Conservation (phyloP, 2,113 vertebrate species). For the Glaucidium brasilianum region DNA sequence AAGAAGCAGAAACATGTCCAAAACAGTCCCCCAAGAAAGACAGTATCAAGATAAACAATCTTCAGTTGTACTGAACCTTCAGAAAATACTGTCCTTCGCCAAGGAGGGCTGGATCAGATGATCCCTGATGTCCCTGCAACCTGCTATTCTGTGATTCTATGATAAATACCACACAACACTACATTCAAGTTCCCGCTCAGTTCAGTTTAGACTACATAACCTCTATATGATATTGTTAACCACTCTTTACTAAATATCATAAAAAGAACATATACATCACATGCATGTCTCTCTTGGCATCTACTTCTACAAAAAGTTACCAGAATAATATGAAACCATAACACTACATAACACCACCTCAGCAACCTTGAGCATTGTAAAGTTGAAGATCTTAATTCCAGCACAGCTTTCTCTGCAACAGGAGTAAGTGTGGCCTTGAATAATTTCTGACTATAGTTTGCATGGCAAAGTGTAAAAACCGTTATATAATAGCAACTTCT, state of each 20-base stretch:
- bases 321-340: neutral
- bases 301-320: neutral
- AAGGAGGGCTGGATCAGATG: too few species aligned
- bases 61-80: neutral
- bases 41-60: neutral
- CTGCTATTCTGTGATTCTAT: too few species aligned
- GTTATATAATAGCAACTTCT: neutral
- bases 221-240: fast-evolving
- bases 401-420: neutral
- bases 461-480: neutral
- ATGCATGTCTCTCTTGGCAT: neutral
- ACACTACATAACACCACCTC: neutral
- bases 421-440: neutral
- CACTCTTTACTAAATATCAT: neutral
- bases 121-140: too few species aligned
- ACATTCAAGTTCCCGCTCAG: fast-evolving
- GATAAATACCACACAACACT: neutral
- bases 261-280: fast-evolving
- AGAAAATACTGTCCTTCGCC: neutral
- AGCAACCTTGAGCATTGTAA: fast-evolving
- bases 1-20: neutral
- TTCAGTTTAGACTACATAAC: neutral
- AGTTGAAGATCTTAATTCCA: neutral
- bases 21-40: neutral
- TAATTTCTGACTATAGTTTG: neutral